Conservation (phyloP, 2,888 invertebrate genomes). For the Cosmopolites sordidus region DNA sequence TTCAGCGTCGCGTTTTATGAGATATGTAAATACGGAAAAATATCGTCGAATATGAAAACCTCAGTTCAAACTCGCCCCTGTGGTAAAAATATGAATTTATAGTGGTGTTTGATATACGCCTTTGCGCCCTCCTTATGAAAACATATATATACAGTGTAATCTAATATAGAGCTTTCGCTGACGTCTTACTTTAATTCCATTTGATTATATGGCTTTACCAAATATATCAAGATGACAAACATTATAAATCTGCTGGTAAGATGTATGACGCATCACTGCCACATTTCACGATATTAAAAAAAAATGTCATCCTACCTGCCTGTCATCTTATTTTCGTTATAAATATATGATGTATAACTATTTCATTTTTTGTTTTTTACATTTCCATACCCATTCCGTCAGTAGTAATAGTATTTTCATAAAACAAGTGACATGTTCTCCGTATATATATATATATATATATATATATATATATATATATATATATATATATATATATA, state of each 20-base stretch:
- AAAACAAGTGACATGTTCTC: too few relatives aligned
- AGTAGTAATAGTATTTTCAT: too few relatives aligned
- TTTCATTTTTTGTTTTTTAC: slow-evolving; percentile 1
- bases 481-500: too few relatives aligned
- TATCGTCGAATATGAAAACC: slow-evolving; percentile 45
- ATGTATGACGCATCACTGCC: not conserved
- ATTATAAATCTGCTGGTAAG: not conserved
- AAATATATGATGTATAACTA: too few relatives aligned
- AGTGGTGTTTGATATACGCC: slow-evolving; percentile 39
- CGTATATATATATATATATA: too few relatives aligned
- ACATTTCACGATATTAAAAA: not conserved
- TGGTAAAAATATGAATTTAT: slow-evolving; percentile 40
- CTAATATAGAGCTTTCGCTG: slow-evolving; percentile 14
- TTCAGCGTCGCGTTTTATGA: slow-evolving; percentile 40
- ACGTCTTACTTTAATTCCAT: slow-evolving; percentile 6
- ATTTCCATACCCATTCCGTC: too few relatives aligned
- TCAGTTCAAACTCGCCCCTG: slow-evolving; percentile 42
- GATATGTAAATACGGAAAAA: slow-evolving; percentile 47
- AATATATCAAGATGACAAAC: slow-evolving; percentile 26
- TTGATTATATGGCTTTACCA: slow-evolving; percentile 35
- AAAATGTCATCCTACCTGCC: not conserved
- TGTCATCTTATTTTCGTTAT: too few relatives aligned
- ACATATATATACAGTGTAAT: slow-evolving; percentile 19
- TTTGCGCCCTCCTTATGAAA: slow-evolving; percentile 20
- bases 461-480: too few relatives aligned